phyloP scores from a whole-genome alignment of 2,888 invertebrate genomes.

The Ferrisia virgata region DNA sequence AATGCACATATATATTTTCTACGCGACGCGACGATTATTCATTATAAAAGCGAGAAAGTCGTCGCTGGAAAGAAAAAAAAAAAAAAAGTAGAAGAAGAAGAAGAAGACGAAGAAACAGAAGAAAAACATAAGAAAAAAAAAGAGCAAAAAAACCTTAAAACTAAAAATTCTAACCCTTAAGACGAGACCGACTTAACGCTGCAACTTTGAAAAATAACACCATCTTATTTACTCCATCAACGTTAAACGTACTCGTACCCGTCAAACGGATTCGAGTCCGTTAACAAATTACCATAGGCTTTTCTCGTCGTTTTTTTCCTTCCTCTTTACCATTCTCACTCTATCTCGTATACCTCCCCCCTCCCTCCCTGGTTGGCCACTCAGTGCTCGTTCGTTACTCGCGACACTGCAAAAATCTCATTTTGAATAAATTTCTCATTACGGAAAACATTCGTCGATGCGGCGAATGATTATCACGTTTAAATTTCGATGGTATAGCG shows the following conservation, averaged over 20 bases:
- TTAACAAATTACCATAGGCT: slow-evolving; percentile 16
- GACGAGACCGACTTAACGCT: background rate
- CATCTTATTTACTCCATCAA: slow-evolving; percentile 11
- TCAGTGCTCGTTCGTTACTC: background rate
- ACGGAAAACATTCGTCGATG: slow-evolving; percentile 14
- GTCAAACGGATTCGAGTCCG: slow-evolving; percentile 10
- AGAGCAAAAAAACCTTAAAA: background rate
- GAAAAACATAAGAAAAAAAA: background rate
- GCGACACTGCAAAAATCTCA: background rate
- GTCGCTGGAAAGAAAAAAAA: background rate
- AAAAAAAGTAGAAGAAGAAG: too few relatives aligned
- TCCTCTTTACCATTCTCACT: background rate
- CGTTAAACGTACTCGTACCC: slow-evolving; percentile 6
- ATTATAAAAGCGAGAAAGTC: slow-evolving; percentile 4
- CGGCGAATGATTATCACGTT: background rate
- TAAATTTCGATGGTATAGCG: background rate
- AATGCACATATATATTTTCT: background rate
- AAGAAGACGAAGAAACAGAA: too few relatives aligned
- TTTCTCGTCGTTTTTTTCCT: background rate
- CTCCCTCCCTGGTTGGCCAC: background rate
- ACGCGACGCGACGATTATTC: background rate
- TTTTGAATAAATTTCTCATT: slow-evolving; percentile 28
- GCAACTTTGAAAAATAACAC: slow-evolving; percentile 12
- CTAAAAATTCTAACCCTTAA: background rate
- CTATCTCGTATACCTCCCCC: background rate